Evolutionary conservation across 2,113 vertebrate genomes (phyloP).

Genomic region (Pygoscelis antarcticus): DNA sequence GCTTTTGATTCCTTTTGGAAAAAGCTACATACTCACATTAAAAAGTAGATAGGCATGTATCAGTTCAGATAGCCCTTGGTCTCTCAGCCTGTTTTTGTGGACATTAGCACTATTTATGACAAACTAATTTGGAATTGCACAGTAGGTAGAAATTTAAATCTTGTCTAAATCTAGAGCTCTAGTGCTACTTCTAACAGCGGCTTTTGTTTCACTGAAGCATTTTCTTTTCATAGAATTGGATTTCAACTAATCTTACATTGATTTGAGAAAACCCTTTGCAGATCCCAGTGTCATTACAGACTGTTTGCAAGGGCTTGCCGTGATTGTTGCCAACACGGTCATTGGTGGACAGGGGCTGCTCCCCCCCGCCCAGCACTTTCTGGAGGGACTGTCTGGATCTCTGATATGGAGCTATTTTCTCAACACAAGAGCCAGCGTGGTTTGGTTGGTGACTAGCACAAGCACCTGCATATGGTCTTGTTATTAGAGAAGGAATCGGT

Average conservation of each 20-base stretch:
- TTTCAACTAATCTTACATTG: neutral
- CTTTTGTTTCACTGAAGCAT: neutral
- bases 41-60: neutral
- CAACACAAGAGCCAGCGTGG: neutral
- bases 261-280: neutral
- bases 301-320: neutral
- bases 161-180: neutral
- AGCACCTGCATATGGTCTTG: neutral
- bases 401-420: neutral
- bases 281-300: neutral
- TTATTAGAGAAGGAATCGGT: neutral
- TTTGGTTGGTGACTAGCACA: neutral
- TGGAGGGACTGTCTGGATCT: neutral
- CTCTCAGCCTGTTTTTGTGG: neutral
- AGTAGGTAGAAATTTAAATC: neutral
- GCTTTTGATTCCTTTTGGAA: conserved; percentile 3
- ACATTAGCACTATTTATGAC: neutral
- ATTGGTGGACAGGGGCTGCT: rapidly evolving
- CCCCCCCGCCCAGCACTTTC: neutral
- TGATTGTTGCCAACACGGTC: neutral
- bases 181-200: neutral
- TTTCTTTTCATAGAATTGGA: neutral
- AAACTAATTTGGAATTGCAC: neutral
- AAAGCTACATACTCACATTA: neutral
- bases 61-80: neutral